Percentiles rank a stretch among this genome's conserved stretches.
phyloP scores from a whole-genome alignment of 1,140 invertebrate species.

The Ectropis grisescens region DNA sequence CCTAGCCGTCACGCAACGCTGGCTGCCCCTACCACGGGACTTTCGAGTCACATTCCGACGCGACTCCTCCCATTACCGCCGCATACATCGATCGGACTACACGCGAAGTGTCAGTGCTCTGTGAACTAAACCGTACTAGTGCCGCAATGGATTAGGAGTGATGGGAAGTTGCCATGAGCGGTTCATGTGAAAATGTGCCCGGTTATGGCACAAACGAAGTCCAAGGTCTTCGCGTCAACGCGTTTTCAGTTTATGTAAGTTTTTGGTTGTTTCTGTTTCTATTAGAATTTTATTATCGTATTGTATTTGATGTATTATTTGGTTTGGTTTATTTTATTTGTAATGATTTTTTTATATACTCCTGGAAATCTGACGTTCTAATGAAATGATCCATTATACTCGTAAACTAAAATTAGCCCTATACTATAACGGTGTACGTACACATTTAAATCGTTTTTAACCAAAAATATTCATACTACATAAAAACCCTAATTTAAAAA shows the following conservation, averaged over 20 bases:
- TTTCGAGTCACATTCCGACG: conserved; percentile 17
- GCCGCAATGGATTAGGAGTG: conserved; percentile 25
- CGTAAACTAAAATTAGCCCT: too few relatives aligned
- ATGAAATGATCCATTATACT: too few relatives aligned
- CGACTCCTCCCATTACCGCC: conserved; percentile 11
- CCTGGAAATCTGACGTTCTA: too few relatives aligned
- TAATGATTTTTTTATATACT: too few relatives aligned
- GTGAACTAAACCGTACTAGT: conserved; percentile 11
- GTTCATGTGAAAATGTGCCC: conserved; percentile 18
- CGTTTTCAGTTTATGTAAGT: too few relatives aligned
- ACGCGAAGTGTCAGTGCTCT: conserved; percentile 10
- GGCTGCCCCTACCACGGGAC: conserved; percentile 35
- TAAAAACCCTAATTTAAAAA: too few relatives aligned
- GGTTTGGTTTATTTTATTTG: too few relatives aligned
- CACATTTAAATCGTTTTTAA: too few relatives aligned
- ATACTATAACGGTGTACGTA: too few relatives aligned
- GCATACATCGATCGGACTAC: conserved; percentile 25
- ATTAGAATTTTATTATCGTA: conserved; percentile 8
- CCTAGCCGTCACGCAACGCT: conserved; percentile 42
- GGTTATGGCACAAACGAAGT: conserved; percentile 24
- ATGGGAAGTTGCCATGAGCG: conserved; percentile 3
- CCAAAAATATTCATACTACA: too few relatives aligned
- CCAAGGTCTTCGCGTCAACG: conserved; percentile 33
- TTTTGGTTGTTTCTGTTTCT: conserved; percentile 19
- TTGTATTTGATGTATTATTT: too few relatives aligned